Base-by-base conservation (phyloP, 1,140 invertebrate species). In the Lethrus apterus region DNA sequence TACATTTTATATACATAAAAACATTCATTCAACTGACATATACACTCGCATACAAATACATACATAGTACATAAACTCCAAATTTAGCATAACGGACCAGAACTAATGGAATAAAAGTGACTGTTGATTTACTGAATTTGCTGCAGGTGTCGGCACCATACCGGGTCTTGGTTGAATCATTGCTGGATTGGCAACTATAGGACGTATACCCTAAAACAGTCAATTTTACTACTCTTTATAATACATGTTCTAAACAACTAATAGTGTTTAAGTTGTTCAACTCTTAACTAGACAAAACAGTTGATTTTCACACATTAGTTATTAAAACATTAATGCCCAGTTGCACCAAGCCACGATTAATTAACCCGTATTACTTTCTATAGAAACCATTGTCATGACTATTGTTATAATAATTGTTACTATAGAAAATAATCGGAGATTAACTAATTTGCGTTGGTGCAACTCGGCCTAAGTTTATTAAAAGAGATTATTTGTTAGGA, bases 51-150 rank as follows among this genome's bases (percentile, higher is more conserved):
- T 13, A 40, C n/a, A 14, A 3, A 4, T n/a, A 11, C 36, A 40
- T 19, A 29, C 23, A 43, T 18, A 30, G 14, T n/a, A n/a, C n/a
- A n/a, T n/a, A n/a, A n/a, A n/a, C n/a, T n/a, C n/a, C n/a, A n/a
- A n/a, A n/a, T n/a, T n/a, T n/a, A n/a, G n/a, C n/a, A n/a, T n/a
- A n/a, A n/a, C n/a, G n/a, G 23, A 26, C 17, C 24, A 18, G 26
- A n/a, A 42, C 58, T 55, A 65, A 46, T 65, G 61, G 46, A 65
- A 65, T 34, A 65, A 45, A 15, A 65, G 47, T 8, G 58, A 61
- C 34, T 64, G 60, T 26, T 59, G 57, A 34, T 54, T 55, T 21
- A 49, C 56, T 43, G 58, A 48, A 15, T 55, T 55, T 19, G 48
- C 50, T 29, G 54, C 52, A 17, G 57, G 46, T 14, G 55, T 50